Evolutionary conservation across 2,797 vertebrate genomes (phyloP).

Genomic region (Falco biarmicus): DNA sequence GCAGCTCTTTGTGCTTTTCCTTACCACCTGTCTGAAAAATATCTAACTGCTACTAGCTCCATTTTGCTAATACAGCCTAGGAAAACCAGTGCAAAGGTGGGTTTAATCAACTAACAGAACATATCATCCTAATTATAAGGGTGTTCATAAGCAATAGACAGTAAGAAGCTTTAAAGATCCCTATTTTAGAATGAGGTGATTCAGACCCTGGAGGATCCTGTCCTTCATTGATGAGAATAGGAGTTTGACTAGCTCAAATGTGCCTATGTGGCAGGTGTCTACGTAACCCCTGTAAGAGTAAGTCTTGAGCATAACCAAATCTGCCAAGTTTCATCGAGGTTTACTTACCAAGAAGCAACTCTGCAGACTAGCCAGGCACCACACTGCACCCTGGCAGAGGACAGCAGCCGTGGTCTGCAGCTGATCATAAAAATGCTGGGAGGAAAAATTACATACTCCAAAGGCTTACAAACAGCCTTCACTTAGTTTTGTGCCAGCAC

Average conservation of each 20-base stretch:
- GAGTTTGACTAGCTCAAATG: background rate
- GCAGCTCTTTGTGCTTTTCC: background rate
- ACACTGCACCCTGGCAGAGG: background rate
- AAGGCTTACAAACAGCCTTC: background rate
- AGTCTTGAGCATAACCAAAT: background rate
- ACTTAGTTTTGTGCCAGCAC: background rate
- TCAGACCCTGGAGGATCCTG: background rate
- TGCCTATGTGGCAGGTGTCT: background rate
- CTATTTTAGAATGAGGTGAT: background rate
- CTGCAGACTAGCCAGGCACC: background rate
- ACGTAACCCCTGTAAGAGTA: fast-evolving
- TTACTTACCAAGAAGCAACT: background rate
- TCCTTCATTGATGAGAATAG: background rate
- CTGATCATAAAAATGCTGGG: background rate
- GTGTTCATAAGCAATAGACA: background rate
- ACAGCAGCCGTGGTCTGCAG: background rate
- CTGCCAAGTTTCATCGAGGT: background rate
- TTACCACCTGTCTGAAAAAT: background rate
- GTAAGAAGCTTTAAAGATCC: background rate
- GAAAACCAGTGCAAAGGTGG: background rate
- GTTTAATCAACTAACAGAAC: background rate
- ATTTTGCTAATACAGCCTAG: background rate
- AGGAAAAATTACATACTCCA: background rate
- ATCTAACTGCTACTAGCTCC: background rate
- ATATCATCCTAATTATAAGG: background rate